Evolutionary conservation across 2,113 vertebrate genomes (phyloP).

Genomic region (Oreochromis spilurus): DNA sequence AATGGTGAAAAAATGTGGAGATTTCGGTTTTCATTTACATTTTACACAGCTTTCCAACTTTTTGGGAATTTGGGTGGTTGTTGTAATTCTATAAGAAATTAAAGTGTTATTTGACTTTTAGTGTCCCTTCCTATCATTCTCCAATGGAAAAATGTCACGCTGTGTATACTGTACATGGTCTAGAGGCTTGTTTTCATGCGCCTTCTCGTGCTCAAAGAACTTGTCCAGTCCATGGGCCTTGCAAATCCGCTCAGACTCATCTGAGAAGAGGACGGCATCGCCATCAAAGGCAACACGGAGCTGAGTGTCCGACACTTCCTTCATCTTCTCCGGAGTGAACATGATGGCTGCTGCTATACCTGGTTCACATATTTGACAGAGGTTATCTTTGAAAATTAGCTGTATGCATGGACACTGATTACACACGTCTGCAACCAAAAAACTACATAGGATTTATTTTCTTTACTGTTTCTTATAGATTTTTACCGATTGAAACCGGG

Average conservation of each 20-base stretch:
- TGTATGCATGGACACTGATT: not conserved
- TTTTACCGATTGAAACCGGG: rapidly evolving
- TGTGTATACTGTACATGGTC: slow-evolving; percentile 79
- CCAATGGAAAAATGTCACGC: not conserved
- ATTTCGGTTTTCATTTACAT: not conserved
- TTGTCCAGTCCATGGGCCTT: slow-evolving; percentile 90
- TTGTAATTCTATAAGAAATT: not conserved
- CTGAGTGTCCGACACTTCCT: slow-evolving; percentile 82
- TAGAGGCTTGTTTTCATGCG: slow-evolving; percentile 88
- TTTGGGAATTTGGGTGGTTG: not conserved
- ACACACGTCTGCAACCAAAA: rapidly evolving
- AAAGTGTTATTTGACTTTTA: not conserved
- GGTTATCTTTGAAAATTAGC: not conserved
- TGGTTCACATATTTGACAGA: slow-evolving; percentile 24
- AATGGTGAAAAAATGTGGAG: no score
- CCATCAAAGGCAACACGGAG: slow-evolving; percentile 93
- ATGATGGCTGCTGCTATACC: slow-evolving; percentile 94
- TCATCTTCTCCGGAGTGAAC: slow-evolving; percentile 84
- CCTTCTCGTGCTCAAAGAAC: slow-evolving; percentile 92
- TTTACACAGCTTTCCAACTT: not conserved
- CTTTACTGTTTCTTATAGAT: not conserved
- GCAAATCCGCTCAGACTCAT: slow-evolving; percentile 91
- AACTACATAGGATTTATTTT: not conserved
- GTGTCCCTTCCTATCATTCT: not conserved
- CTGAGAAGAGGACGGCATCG: slow-evolving; percentile 91